Conservation (phyloP, 2,113 vertebrate genomes). For the Lophochroa leadbeateri region DNA sequence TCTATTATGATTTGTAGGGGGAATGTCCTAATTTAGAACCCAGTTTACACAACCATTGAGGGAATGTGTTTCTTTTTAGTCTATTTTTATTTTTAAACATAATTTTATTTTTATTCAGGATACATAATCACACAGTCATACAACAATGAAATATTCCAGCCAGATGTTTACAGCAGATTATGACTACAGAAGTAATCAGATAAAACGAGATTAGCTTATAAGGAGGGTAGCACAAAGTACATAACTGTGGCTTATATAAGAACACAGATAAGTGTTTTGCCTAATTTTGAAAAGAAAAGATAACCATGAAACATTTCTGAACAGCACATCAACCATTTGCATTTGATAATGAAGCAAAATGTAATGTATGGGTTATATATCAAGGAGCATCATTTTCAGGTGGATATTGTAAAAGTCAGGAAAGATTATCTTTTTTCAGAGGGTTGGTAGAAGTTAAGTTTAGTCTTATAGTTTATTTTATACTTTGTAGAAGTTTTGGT, state of each 20-base stretch:
- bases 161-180: background rate
- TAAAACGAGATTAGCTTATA: background rate
- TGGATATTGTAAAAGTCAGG: background rate
- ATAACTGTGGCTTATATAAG: background rate
- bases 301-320: background rate
- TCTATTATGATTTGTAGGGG: background rate
- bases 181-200: background rate
- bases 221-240: background rate
- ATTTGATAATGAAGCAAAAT: background rate
- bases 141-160: background rate
- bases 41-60: background rate
- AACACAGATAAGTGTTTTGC: background rate
- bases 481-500: background rate
- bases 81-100: background rate
- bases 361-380: background rate
- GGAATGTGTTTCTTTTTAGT: background rate
- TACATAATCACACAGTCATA: background rate
- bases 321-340: accelerated
- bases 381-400: background rate
- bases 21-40: background rate
- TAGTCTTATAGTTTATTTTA: background rate
- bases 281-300: background rate
- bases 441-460: background rate
- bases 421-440: background rate
- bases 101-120: background rate